A percentile compares a stretch with the other conserved stretches of the same genome.
Conservation (phyloP, 2,113 vertebrate genomes). For the Macquaria ambigua region DNA sequence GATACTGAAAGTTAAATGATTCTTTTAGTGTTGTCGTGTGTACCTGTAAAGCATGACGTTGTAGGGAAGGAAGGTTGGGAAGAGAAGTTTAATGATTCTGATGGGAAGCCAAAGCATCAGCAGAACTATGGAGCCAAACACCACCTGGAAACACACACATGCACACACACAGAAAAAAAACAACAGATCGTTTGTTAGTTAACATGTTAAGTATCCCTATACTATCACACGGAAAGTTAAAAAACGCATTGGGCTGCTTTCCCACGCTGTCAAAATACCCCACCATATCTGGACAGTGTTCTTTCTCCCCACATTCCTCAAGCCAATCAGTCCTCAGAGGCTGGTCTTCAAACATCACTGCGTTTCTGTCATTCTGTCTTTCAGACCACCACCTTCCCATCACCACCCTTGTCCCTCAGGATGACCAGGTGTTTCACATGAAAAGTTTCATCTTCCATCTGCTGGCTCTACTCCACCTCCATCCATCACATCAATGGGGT, state of each 20-base stretch:
- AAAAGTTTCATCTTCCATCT: not conserved
- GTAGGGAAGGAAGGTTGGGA: constrained; percentile 95
- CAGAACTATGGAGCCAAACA: constrained; percentile 97
- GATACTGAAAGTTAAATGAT: too few species aligned
- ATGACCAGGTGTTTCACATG: not conserved
- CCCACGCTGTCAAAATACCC: not conserved
- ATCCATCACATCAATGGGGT: not conserved
- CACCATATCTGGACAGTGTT: not conserved
- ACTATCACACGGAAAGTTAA: not conserved
- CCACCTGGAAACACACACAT: constrained; percentile 85
- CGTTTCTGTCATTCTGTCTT: not conserved
- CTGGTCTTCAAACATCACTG: not conserved
- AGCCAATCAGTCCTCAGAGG: not conserved
- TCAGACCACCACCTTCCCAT: not conserved
- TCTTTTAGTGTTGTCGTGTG: not conserved
- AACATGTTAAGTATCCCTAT: not conserved
- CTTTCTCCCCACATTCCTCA: not conserved
- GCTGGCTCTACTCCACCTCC: not conserved
- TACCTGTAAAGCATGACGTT: constrained; percentile 99
- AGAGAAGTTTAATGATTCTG: constrained; percentile 92
- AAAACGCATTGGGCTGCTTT: not conserved
- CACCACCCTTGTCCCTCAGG: not conserved
- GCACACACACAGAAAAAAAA: constrained; percentile 2
- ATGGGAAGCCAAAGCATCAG: constrained; percentile 99
- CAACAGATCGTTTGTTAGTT: not conserved